Evolutionary conservation across 2,888 invertebrate genomes (phyloP), one percentile per base, ranked within the genome.

Genomic region (Pandemis corylana): DNA sequence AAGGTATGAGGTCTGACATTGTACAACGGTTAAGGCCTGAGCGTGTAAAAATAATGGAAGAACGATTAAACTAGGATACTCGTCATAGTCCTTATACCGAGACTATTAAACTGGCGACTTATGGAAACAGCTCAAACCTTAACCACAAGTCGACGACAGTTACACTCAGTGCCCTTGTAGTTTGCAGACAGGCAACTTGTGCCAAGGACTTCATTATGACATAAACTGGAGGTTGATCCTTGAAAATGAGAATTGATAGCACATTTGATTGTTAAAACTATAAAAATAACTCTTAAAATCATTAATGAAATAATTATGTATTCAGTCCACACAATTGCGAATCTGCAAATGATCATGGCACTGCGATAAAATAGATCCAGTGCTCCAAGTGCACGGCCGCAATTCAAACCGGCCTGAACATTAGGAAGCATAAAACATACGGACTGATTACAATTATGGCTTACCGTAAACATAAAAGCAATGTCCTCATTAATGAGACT

Each of bases 341-440:
- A 65, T 74, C 74, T 66, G 74, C 74, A 74, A 74, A 74, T 66
- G 69, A 68, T 66, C 61, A 74, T 74, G 74, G 69, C 74, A 74
- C 74, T 66, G 74, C 65, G 59, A 70, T 59, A 74, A 69, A 69
- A 64, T 65, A 74, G 61, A 74, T 65, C 68, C 62, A 68, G 62
- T 69, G 68, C 44, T 65, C 49, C 65, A 10, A 41, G 36, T 53
- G 53, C 36, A 51, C 67, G 69, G 49, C 49, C 73, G 44, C 41
- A 63, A n/a, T 59, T 59, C 56, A 12, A 46, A 63, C 49, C 56
- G 64, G 64, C 15, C 72, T 6, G 63, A 63, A 41, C 62, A 64
- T 68, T 68, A 44, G 15, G 28, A 68, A 53, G 44, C 67, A 62
- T 46, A n/a, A 53, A 63, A 53, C 41, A 49, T 42, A 67, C 66